These are phyloP conservation scores for Megastigmus dorsalis DNA, from an alignment of 2,888 invertebrate species.

Conservation along the genomic window DNA sequence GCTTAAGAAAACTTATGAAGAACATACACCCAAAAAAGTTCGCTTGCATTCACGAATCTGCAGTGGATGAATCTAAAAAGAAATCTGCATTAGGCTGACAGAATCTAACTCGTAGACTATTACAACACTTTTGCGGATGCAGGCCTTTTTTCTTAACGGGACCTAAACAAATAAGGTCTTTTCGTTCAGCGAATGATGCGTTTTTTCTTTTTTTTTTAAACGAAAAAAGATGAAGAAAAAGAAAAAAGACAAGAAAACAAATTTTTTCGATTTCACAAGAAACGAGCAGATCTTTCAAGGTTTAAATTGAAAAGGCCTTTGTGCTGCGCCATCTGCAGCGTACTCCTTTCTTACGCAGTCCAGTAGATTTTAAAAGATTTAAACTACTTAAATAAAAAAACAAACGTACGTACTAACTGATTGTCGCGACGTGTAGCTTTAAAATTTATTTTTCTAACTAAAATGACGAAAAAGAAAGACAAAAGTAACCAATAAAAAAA, in stretches of 20 bases:
- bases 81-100: not conserved
- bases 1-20: not conserved
- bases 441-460: conserved; percentile 52
- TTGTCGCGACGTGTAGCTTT: conserved; percentile 43
- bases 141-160: conserved; percentile 25
- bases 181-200: conserved; percentile 9
- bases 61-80: not conserved
- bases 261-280: conserved; percentile 11
- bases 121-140: not conserved
- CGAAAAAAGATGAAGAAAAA: too few species aligned
- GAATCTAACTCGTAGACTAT: not conserved
- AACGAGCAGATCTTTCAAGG: not conserved
- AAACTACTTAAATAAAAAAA: conserved; percentile 48
- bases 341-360: conserved; percentile 42
- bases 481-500: too few species aligned
- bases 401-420: conserved; percentile 29
- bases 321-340: conserved; percentile 8
- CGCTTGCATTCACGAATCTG: not conserved
- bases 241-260: too few species aligned
- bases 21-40: not conserved
- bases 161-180: conserved; percentile 40
- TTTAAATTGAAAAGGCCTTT: conserved; percentile 32
- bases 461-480: conserved; percentile 45
- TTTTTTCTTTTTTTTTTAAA: too few species aligned
- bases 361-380: conserved; percentile 44